Conservation (phyloP, 1,140 invertebrate genomes). For the Cherax quadricarinatus region DNA sequence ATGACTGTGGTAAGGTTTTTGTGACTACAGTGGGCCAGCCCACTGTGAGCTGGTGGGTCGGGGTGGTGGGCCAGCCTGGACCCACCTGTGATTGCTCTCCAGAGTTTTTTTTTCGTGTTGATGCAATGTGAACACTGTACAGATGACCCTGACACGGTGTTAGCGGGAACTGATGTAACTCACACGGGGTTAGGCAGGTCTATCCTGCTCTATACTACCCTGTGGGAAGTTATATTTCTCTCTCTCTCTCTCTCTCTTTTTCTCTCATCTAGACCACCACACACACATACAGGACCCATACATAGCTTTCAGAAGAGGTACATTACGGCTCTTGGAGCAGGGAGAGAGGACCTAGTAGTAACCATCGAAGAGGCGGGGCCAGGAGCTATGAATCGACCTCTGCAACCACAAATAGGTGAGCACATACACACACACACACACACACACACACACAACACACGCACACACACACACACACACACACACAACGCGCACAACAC, state of each 20-base stretch:
- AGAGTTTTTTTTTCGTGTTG: background rate
- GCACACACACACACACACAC: no score
- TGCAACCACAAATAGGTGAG: no score
- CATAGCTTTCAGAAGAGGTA: no score
- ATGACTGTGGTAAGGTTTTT: conserved; percentile 34
- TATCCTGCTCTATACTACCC: background rate
- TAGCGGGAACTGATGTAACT: background rate
- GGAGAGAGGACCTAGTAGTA: no score
- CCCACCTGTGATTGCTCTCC: background rate
- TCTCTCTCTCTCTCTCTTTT: conserved; percentile 5
- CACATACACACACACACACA: no score
- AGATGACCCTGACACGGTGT: background rate
- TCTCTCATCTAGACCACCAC: background rate
- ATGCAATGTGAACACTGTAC: background rate
- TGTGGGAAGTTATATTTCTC: background rate
- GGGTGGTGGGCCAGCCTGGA: background rate
- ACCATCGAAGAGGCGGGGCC: no score
- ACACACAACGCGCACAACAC: no score
- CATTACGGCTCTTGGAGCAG: no score
- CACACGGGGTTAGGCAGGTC: no score
- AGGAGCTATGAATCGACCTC: no score
- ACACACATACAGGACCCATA: background rate
- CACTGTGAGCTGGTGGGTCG: background rate
- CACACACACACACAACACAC: no score
- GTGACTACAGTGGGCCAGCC: background rate